Conservation (phyloP, 2,113 vertebrate genomes). For the Corythaeola cristata region DNA sequence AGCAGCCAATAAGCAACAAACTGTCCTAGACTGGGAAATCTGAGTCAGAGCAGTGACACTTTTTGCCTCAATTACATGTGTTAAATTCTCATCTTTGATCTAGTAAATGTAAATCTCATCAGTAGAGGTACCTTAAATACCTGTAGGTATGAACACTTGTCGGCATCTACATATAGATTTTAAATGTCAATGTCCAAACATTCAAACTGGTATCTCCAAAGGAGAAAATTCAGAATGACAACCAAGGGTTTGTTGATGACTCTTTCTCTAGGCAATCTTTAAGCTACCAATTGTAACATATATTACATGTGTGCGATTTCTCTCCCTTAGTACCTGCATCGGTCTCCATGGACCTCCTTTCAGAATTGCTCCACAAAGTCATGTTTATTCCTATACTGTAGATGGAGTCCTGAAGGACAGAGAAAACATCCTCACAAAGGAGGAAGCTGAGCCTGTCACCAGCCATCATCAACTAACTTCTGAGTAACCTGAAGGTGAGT, state of each 20-base stretch:
- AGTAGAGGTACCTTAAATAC: neutral
- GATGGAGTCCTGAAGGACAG: neutral
- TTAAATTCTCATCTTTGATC: neutral
- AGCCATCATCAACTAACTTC: neutral
- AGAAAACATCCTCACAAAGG: neutral
- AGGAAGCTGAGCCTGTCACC: neutral
- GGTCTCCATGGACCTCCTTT: neutral
- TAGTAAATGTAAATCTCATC: neutral
- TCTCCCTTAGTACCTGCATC: neutral
- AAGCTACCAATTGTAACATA: neutral
- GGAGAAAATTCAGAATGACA: neutral
- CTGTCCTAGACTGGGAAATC: neutral
- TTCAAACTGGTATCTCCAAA: neutral
- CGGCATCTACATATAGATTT: neutral
- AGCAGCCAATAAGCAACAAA: neutral
- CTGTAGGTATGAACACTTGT: neutral
- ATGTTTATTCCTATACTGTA: neutral
- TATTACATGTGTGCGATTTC: neutral
- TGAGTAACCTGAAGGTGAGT: neutral
- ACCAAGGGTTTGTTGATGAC: neutral
- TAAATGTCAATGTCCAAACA: neutral
- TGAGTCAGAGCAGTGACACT: neutral
- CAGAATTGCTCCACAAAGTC: neutral
- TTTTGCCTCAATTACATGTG: neutral
- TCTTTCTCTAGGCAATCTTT: neutral